These are phyloP conservation scores for Microcebus tavaratra DNA, from an alignment of 2,113 vertebrate species.

Conservation along the genomic window DNA sequence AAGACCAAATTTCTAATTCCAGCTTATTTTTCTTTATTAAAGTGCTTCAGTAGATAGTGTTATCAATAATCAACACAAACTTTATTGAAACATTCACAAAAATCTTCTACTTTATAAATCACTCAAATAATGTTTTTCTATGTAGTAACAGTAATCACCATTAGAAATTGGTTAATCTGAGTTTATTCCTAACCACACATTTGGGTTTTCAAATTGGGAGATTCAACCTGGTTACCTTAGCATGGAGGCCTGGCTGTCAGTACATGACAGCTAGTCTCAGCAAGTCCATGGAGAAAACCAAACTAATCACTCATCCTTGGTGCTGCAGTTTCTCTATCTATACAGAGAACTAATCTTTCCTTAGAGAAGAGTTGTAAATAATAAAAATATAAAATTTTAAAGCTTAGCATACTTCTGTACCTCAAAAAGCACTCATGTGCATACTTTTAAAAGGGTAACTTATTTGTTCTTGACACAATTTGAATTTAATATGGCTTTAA, in stretches of 20 bases:
- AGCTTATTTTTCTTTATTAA: constrained; percentile 69
- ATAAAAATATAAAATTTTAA: constrained; percentile 34
- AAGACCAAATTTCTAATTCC: constrained; percentile 43
- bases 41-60: constrained; percentile 57
- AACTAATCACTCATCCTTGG: not conserved
- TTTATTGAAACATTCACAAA: constrained; percentile 59
- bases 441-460: constrained; percentile 56
- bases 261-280: not conserved
- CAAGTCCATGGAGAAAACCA: not conserved
- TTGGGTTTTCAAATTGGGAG: not conserved
- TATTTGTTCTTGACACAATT: constrained; percentile 73
- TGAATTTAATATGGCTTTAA: constrained; percentile 23
- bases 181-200: constrained; percentile 27
- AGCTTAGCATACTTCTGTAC: constrained; percentile 23
- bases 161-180: not conserved
- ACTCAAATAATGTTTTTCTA: constrained; percentile 10
- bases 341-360: constrained; percentile 36
- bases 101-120: constrained; percentile 32
- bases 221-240: not conserved
- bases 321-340: constrained; percentile 31
- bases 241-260: not conserved
- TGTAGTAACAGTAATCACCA: constrained; percentile 5
- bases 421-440: not conserved
- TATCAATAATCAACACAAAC: constrained; percentile 42
- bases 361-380: constrained; percentile 24